phyloP scores from a whole-genome alignment of 2,113 vertebrate species.

The Terrapene triunguis region DNA sequence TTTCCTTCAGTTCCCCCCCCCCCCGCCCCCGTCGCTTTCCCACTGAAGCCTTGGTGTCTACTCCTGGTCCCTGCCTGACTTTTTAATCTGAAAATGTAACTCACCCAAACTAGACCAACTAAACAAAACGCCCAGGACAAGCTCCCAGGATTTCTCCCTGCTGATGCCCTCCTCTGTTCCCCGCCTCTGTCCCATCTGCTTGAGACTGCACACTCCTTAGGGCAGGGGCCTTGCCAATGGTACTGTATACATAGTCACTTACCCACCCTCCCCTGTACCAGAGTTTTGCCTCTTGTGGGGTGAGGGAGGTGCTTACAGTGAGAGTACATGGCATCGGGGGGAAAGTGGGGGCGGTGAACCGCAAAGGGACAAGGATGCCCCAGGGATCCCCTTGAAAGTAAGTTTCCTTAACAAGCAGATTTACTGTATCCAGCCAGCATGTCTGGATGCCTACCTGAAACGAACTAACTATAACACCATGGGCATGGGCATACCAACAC shows the following conservation, averaged over 20 bases:
- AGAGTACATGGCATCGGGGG: neutral
- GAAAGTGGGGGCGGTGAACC: neutral
- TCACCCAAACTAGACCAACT: neutral
- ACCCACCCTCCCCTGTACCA: neutral
- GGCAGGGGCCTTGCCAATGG: neutral
- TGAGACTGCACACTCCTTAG: neutral
- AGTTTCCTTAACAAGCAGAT: neutral
- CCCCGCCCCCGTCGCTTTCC: neutral
- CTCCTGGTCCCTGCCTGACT: neutral
- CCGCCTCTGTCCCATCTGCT: neutral
- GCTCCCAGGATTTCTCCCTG: neutral
- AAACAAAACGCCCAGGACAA: neutral
- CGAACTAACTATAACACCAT: neutral
- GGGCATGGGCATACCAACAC: neutral
- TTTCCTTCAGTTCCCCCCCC: neutral
- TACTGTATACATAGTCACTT: fast-evolving
- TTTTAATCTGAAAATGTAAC: neutral
- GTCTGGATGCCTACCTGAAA: neutral
- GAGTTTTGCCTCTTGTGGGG: neutral
- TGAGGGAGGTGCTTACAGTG: neutral
- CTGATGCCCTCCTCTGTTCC: neutral
- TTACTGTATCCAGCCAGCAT: neutral
- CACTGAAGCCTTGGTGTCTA: neutral
- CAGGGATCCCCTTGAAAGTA: neutral
- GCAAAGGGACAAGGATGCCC: fast-evolving